A percentile compares a stretch with the other conserved stretches of the same genome.
phyloP scores from a whole-genome alignment of 1,140 invertebrate species.

The Chironomus striatipennis region DNA sequence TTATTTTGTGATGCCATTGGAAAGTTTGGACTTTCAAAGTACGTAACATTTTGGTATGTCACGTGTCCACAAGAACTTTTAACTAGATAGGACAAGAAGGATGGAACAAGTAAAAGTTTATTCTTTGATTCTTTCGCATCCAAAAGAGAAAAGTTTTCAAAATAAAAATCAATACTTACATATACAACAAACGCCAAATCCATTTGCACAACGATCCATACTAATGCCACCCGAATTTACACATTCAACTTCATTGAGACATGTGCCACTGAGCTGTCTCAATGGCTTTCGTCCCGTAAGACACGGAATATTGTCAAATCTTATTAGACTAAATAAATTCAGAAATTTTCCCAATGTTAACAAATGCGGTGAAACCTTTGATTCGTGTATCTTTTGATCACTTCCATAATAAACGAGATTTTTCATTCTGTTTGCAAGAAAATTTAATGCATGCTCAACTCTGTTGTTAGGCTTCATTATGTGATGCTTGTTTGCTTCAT shows the following conservation, averaged over 20 bases:
- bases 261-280: slow-evolving; percentile 46
- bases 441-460: slow-evolving; percentile 15
- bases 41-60: slow-evolving; percentile 45
- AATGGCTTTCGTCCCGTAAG: slow-evolving; percentile 38
- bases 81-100: slow-evolving; percentile 41
- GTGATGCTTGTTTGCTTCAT: slow-evolving; percentile 4
- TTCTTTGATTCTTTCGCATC: too few species aligned
- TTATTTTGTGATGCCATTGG: slow-evolving; percentile 37
- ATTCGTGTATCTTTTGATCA: not conserved
- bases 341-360: slow-evolving; percentile 41
- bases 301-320: slow-evolving; percentile 58
- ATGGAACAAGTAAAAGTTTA: not conserved
- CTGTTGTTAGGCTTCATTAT: slow-evolving; percentile 16
- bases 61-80: slow-evolving; percentile 47
- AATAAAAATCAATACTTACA: slow-evolving; percentile 45
- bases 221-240: slow-evolving; percentile 47
- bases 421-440: slow-evolving; percentile 16
- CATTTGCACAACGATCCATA: slow-evolving; percentile 60
- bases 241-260: slow-evolving; percentile 58
- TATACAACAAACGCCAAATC: slow-evolving; percentile 65
- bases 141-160: not conserved
- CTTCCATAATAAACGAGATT: not conserved
- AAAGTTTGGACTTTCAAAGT: slow-evolving; percentile 52
- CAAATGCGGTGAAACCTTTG: slow-evolving; percentile 8
- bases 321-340: slow-evolving; percentile 62